Evolutionary conservation across 2,113 vertebrate species (phyloP), one percentile per base, ranked within the genome.

Genomic region (Polyodon spathula): DNA sequence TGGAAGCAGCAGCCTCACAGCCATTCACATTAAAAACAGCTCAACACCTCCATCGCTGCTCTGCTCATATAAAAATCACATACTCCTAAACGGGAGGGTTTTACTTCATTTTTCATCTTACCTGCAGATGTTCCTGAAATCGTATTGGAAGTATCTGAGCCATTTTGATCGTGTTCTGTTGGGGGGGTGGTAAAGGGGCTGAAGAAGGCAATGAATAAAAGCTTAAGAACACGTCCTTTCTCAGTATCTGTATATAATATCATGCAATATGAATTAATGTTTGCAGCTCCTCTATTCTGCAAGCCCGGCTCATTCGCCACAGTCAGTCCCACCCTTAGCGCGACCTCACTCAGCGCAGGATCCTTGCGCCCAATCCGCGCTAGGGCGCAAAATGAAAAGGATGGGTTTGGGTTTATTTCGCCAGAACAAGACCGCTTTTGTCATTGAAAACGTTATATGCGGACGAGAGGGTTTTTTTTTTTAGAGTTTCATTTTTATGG

Each of bases 81-180:
- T 10, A 52, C 50, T 6, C 42, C 44, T 59, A n/a, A 44, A n/a
- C n/a, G n/a, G 60, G 10, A 2, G 56, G 56, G 57, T 63, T 12
- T 12, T 53, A 63, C 53, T 43, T 51, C 11, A 11, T 60, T 56
- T 40, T 59, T 60, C 54, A 38, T 53, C 83, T 83, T 85, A 88
- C 85, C 85, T 88, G 85, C 82, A 88, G 85, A 84, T 88, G 85
- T 78, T 88, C 84, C 80, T 88, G 85, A 67, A 86, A 88, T 7
- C 85, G 79, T 75, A 88, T 88, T 53, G 85, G 85, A 15, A 88
- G 73, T 70, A 84, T 84, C 76, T 88, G 85, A 71, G 85, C 80
- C 85, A 88, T 88, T 70, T 73, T 68, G 74, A 67, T 43, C 54
- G 62, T 42, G 68, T 71, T 72, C 37, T 74, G 52, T 61, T 60